These are phyloP conservation scores for Falco biarmicus DNA, from an alignment of 2,797 vertebrate species.

Conservation along the genomic window DNA sequence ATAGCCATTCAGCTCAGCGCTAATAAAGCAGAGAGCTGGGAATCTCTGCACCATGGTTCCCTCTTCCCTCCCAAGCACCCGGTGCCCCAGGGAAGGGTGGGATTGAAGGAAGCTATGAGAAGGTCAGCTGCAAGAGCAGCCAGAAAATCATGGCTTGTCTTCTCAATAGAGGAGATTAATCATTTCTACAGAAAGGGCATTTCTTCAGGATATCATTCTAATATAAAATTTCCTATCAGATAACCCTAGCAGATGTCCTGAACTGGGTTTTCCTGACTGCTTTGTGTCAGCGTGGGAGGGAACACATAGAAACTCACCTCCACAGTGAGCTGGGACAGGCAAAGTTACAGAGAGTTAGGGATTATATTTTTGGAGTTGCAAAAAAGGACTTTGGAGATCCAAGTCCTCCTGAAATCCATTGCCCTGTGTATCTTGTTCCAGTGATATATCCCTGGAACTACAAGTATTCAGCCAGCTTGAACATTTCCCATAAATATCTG, in stretches of 20 bases:
- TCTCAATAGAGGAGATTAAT: background rate
- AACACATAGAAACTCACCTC: background rate
- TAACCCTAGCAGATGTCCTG: constrained; percentile 37
- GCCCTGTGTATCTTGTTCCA: background rate
- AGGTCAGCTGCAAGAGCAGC: background rate
- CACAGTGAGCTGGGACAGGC: background rate
- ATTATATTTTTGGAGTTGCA: background rate
- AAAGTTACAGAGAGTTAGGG: background rate
- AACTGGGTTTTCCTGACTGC: constrained; percentile 32
- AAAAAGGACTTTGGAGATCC: background rate
- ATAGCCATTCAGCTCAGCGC: background rate
- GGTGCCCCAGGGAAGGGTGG: background rate
- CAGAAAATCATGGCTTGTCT: background rate
- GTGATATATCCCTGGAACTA: background rate
- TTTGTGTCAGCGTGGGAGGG: background rate
- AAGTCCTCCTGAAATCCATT: background rate
- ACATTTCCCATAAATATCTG: constrained; percentile 8
- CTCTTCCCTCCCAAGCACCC: background rate
- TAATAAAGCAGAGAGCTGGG: background rate
- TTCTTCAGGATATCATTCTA: constrained; percentile 51
- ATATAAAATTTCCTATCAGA: constrained; percentile 51
- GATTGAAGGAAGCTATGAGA: background rate
- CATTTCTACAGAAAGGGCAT: background rate
- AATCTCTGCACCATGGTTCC: background rate
- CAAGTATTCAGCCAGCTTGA: background rate